Conservation (phyloP, 1,140 invertebrate genomes). For the Zaprionus kolodkinae region DNA sequence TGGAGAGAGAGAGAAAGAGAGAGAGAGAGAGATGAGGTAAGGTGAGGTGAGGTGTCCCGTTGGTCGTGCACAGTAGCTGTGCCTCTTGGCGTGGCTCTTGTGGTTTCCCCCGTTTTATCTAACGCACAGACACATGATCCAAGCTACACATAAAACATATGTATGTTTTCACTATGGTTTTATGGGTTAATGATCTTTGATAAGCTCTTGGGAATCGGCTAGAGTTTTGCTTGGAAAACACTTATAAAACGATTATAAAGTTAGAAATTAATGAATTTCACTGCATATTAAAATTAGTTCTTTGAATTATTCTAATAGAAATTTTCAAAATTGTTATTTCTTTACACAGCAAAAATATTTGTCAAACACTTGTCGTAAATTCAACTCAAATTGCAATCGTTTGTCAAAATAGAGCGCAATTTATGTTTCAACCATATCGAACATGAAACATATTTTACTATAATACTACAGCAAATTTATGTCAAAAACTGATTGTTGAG, state of each 20-base stretch:
- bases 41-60: slow-evolving; percentile 19
- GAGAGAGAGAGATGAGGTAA: too few relatives aligned
- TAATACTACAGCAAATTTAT: slow-evolving; percentile 46
- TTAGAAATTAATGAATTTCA: too few relatives aligned
- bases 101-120: background rate
- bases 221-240: background rate
- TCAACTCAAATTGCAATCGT: slow-evolving; percentile 58
- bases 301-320: background rate
- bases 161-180: slow-evolving; percentile 9
- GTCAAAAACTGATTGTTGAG: slow-evolving; percentile 49
- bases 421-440: slow-evolving; percentile 46
- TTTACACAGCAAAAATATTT: background rate
- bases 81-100: slow-evolving; percentile 16
- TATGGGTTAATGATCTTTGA: slow-evolving; percentile 15
- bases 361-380: slow-evolving; percentile 1
- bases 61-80: slow-evolving; percentile 29
- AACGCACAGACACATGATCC: slow-evolving; percentile 16
- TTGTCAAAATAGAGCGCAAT: slow-evolving; percentile 48
- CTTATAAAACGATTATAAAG: background rate
- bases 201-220: background rate
- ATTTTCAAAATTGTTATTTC: background rate
- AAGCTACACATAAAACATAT: background rate
- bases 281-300: too few relatives aligned
- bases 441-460: slow-evolving; percentile 29
- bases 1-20: too few relatives aligned